These are phyloP conservation scores for Sialia sialis DNA, from an alignment of 2,113 vertebrate genomes.

Conservation along the genomic window DNA sequence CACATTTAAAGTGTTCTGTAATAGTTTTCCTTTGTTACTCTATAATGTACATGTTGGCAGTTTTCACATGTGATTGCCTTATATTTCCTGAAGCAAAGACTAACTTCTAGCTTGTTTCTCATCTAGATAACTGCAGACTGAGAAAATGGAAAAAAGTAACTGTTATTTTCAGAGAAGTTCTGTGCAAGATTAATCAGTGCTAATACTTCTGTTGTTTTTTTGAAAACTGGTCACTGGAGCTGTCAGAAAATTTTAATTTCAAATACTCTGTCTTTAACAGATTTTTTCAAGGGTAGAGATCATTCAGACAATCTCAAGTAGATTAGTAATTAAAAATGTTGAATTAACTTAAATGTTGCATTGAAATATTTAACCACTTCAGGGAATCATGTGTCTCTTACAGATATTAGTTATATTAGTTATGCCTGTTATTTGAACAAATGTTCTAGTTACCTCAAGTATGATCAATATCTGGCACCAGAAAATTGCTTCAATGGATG, in stretches of 20 bases:
- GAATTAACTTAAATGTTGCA: not conserved
- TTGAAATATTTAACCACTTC: not conserved
- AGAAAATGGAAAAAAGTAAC: not conserved
- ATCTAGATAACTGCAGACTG: not conserved
- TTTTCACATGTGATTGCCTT: not conserved
- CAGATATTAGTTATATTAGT: not conserved
- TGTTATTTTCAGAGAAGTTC: not conserved
- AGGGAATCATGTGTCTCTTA: not conserved
- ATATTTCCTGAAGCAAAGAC: not conserved
- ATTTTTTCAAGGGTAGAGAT: not conserved
- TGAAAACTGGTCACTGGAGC: not conserved
- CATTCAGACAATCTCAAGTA: not conserved
- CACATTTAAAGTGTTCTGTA: not conserved
- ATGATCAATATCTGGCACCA: not conserved
- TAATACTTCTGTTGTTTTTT: not conserved
- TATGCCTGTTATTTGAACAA: not conserved
- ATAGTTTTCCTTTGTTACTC: not conserved
- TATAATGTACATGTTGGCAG: not conserved
- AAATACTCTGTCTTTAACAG: not conserved
- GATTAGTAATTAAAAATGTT: not conserved
- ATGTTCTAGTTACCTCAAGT: not conserved
- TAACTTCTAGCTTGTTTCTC: not conserved
- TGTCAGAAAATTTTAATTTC: not conserved
- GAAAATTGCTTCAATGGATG: not conserved
- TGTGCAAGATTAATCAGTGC: not conserved